Base-by-base conservation (phyloP, 2,797 vertebrate genomes). In the Echeneis naucrates region DNA sequence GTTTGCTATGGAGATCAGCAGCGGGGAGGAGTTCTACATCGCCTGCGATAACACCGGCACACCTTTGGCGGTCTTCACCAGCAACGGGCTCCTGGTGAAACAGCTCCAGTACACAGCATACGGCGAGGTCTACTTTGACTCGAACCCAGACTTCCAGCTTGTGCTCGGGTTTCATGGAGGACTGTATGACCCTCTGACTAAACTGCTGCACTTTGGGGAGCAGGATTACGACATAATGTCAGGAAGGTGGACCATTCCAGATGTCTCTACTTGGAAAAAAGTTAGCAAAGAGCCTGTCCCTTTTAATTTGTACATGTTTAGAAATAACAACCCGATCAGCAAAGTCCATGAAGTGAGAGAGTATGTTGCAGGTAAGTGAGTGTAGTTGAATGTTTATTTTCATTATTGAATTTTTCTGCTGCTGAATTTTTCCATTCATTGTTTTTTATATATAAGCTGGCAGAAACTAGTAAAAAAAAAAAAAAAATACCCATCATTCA, bases 81-180 rank as follows among this genome's bases (percentile, higher is more conserved):
- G 97, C 89, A 98, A 99, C 0, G 98, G 98, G 32, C 95, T 96
- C 2, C 95, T 99, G 93, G 94, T 99, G 32, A 99, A 99, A 76
- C 97, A 99, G 93, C 95, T 99, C n/a, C 98, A 99, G 60, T 99
- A 99, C 85, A 99, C 98, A 0, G 98, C 98, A 0, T 99, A 98
- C 0, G 98, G 98, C 0, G 98, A 99, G 79, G 95, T 99, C 82
- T 99, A 99, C 89, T 97, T 98, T 0, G 98, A 99, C 89, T 99
- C 98, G 8, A 99, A 99, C 84, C 96, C 97, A 50, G 97, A 99
- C 83, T 98, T 99, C 70, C 97, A 98, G 83, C 90, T 99, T 32
- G 95, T 99, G 35, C 95, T 99, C 0, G 98, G 98, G n/a, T 99
- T 99, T 89, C 98, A 99, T 0, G 98, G 98, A 42, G 98, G 98